Evolutionary conservation across 2,113 vertebrate species (phyloP).

Genomic region (Esox niger): DNA sequence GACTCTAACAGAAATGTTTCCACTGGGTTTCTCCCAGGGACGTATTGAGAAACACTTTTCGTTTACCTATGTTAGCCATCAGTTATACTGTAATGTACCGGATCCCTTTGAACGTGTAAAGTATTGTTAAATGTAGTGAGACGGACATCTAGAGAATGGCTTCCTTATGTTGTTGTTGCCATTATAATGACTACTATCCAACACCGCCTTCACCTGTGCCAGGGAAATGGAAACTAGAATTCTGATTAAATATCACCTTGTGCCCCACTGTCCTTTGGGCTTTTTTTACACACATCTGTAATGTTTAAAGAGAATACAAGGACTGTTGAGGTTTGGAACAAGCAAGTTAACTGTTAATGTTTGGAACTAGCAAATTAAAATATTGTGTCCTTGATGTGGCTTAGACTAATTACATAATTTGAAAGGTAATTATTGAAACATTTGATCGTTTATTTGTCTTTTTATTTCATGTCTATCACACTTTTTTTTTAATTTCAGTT

Average conservation of each 20-base stretch:
- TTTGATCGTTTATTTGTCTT: background rate
- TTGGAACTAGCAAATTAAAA: background rate
- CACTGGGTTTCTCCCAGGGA: too few species aligned
- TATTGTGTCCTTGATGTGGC: background rate
- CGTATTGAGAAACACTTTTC: too few species aligned
- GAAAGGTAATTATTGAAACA: background rate
- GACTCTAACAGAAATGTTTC: too few species aligned
- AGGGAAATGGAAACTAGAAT: conserved; percentile 57
- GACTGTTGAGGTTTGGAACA: conserved; percentile 43
- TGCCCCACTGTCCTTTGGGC: conserved; percentile 22
- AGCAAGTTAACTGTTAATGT: too few species aligned
- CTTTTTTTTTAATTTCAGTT: background rate
- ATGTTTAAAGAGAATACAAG: conserved; percentile 20
- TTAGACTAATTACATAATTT: conserved; percentile 17
- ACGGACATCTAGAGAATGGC: conserved; percentile 58
- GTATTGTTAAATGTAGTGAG: conserved; percentile 8
- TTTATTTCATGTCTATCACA: conserved; percentile 1
- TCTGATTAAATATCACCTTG: conserved; percentile 31
- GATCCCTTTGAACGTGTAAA: background rate
- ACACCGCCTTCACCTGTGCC: conserved; percentile 65
- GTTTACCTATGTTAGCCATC: background rate
- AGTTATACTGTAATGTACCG: background rate
- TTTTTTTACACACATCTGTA: background rate
- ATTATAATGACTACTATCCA: conserved; percentile 62
- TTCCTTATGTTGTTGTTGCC: conserved; percentile 50